phyloP scores from a whole-genome alignment of 2,113 vertebrate species.

The Plectropomus leopardus region DNA sequence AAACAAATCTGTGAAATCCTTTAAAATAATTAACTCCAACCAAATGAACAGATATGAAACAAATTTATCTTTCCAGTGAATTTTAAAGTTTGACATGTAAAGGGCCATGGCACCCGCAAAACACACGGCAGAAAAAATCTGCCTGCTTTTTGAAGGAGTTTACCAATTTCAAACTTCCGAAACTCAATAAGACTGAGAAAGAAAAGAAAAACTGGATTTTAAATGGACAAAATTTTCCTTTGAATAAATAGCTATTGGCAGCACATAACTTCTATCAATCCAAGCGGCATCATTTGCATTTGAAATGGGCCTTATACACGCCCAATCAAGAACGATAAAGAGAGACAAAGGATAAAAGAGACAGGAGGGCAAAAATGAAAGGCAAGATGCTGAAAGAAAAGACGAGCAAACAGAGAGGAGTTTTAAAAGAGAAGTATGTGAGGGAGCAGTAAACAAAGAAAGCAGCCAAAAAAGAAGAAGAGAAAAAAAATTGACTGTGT shows the following conservation, averaged over 20 bases:
- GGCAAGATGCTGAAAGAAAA: slow-evolving; percentile 58
- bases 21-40: neutral
- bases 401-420: slow-evolving; percentile 60
- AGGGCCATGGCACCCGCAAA: neutral
- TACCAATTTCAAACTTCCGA: slow-evolving; percentile 31
- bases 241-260: slow-evolving; percentile 60
- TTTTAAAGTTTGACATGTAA: neutral
- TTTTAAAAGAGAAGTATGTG: slow-evolving; percentile 39
- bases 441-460: slow-evolving; percentile 77
- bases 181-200: slow-evolving; percentile 1
- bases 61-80: neutral
- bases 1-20: neutral
- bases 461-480: slow-evolving; percentile 52
- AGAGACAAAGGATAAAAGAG: slow-evolving; percentile 73
- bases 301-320: slow-evolving; percentile 62
- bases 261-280: slow-evolving; percentile 57
- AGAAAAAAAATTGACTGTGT: slow-evolving; percentile 58
- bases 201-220: slow-evolving; percentile 31
- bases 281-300: slow-evolving; percentile 68
- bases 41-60: neutral
- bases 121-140: neutral
- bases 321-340: slow-evolving; percentile 63
- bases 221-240: slow-evolving; percentile 26
- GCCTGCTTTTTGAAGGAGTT: neutral
- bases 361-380: slow-evolving; percentile 64